phyloP scores from a whole-genome alignment of 2,113 vertebrate genomes.

The Petaurus breviceps region DNA sequence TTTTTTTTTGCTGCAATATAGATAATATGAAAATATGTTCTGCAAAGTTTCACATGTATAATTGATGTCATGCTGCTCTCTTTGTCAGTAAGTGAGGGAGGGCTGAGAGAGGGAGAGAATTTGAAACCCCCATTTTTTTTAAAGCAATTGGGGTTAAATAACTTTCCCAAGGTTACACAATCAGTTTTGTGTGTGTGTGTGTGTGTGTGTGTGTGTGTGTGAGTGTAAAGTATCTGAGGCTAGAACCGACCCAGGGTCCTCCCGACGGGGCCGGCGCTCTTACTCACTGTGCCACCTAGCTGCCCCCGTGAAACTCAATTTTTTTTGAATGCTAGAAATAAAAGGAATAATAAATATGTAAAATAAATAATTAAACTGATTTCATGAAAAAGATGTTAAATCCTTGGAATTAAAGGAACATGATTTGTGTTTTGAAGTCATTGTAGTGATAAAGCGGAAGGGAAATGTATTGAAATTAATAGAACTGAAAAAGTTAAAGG shows the following conservation, averaged over 20 bases:
- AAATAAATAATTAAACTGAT: not conserved
- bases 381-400: not conserved
- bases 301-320: too few relatives aligned
- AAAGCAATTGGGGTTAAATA: too few relatives aligned
- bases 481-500: not conserved
- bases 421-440: not conserved
- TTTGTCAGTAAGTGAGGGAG: not conserved
- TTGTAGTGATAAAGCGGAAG: not conserved
- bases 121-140: too few relatives aligned
- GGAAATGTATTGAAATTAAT: not conserved
- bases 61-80: not conserved
- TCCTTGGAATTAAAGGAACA: not conserved
- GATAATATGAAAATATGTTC: not conserved
- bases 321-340: not conserved
- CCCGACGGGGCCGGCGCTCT: too few relatives aligned
- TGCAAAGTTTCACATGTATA: not conserved
- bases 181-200: too few relatives aligned
- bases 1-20: not conserved
- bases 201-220: too few relatives aligned
- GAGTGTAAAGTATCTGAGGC: too few relatives aligned
- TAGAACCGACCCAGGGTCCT: too few relatives aligned
- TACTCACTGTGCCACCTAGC: too few relatives aligned
- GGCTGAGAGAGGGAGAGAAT: not conserved
- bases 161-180: too few relatives aligned
- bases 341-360: not conserved